Conservation (phyloP, 2,888 invertebrate species). For the Liposcelis brunnea region DNA sequence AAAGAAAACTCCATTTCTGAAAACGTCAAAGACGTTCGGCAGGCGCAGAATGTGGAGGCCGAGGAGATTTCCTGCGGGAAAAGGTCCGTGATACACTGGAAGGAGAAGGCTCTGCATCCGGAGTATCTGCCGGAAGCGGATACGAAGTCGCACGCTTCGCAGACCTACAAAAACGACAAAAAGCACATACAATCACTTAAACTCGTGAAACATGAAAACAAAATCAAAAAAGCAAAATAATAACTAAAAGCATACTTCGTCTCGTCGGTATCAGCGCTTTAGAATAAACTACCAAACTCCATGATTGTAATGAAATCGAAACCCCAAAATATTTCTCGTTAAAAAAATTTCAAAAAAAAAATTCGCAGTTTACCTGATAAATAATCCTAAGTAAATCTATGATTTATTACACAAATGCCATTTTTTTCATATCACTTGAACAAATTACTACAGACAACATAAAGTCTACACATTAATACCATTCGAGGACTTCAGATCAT, state of each 20-base stretch:
- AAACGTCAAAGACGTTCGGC: constrained; percentile 5
- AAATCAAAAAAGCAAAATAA: constrained; percentile 2
- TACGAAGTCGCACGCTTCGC: constrained; percentile 31
- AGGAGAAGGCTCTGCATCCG: constrained; percentile 14
- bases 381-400: no score
- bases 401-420: no score
- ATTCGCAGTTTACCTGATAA: no score
- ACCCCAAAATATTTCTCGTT: no score
- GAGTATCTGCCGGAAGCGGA: constrained; percentile 21
- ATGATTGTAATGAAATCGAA: no score
- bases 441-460: no score
- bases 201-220: constrained; percentile 15
- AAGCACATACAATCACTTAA: no score
- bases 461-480: no score
- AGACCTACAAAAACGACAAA: constrained; percentile 26
- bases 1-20: constrained; percentile 1
- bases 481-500: no score
- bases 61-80: constrained; percentile 15
- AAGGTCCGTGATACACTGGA: constrained; percentile 8
- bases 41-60: constrained; percentile 4
- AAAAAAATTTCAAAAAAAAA: no score
- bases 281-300: no score
- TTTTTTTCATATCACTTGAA: no score
- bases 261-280: not conserved
- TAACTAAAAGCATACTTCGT: constrained; percentile 6